A percentile compares a stretch with the other conserved stretches of the same genome.
These are phyloP conservation scores for Noctua fimbriata DNA, from an alignment of 2,888 invertebrate species.

Conservation along the genomic window DNA sequence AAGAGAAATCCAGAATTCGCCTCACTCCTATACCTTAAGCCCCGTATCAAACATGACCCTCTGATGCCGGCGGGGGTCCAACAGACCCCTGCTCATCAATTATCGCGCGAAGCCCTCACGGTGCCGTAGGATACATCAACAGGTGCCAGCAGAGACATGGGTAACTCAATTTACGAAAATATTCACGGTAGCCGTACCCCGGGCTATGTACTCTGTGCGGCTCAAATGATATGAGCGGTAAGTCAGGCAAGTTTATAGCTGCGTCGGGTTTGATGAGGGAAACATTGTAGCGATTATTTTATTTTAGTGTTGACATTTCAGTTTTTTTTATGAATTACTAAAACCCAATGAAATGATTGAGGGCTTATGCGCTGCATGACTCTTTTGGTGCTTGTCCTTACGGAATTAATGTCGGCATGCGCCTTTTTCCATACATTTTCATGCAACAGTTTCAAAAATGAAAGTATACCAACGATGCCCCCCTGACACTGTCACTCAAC, in stretches of 20 bases:
- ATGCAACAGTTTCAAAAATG: neutral
- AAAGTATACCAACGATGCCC: neutral
- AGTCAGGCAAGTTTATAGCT: constrained; percentile 22
- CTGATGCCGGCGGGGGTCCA: constrained; percentile 78
- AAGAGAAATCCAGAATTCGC: constrained; percentile 15
- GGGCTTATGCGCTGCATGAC: neutral
- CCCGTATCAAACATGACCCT: constrained; percentile 69
- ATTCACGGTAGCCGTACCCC: constrained; percentile 69
- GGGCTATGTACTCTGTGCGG: constrained; percentile 55
- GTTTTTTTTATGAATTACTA: neutral
- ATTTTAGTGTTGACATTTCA: constrained; percentile 3
- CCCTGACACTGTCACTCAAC: neutral
- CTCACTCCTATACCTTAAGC: neutral
- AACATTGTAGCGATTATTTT: constrained; percentile 13
- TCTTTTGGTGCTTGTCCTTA: neutral
- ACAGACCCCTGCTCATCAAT: constrained; percentile 80
- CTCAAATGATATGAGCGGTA: constrained; percentile 21
- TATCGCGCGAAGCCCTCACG: constrained; percentile 69
- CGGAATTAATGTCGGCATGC: neutral
- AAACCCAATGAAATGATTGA: neutral
- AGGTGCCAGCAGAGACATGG: constrained; percentile 75
- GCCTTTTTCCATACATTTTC: neutral
- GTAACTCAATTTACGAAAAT: constrained; percentile 67
- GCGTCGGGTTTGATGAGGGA: neutral
- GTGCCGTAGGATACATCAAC: constrained; percentile 76